Base-by-base conservation (phyloP, 2,888 invertebrate species). In the Polylopha cassiicola region DNA sequence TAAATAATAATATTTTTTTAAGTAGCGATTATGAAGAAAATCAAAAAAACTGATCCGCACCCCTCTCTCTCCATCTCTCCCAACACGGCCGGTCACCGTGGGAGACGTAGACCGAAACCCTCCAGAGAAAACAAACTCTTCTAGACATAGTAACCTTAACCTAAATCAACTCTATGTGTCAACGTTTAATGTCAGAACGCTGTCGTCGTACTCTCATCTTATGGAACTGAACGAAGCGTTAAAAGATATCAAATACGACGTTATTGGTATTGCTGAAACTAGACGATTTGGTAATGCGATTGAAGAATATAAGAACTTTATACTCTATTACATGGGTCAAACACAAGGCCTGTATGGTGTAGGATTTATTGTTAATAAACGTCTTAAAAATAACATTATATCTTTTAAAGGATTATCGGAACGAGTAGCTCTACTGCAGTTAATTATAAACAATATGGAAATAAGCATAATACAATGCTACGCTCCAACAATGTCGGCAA, bases 171-270 rank as follows among this genome's bases (percentile, higher is more conserved):
- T 20, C 2, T 28, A 8, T 13, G 13, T 28, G 2, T 2, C 5
- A 2, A 28, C 11, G 4, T 28, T 9, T 6, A 24, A 24, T 24
- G 24, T 28, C 2, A 20, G 11, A 17, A 8, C 30, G 9, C 9
- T 30, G 18, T 30, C 30, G 4, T 30, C 30, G 2, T 17, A 30
- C 6, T 3, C 4, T 5, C 17, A 8, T 4, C 17, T 30, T 3
- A 9, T 30, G 18, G 18, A 30, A 30, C 10, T 30, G 8, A 30
- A 7, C 3, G 18, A 30, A 17, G 9, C 18, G 2, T n/a, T 30
- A 7, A 30, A 16, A 30, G 3, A 28, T 9, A 30, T 30, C 3
- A 30, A 30, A 18, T 30, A 30, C 9, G 30, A 30, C 13, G 20
- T 30, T 4, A 11, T 30, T 2, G 30, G 30, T 30, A 9, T 30